phyloP scores from a whole-genome alignment of 2,888 invertebrate genomes.

The Caenorhabditis virilis region DNA sequence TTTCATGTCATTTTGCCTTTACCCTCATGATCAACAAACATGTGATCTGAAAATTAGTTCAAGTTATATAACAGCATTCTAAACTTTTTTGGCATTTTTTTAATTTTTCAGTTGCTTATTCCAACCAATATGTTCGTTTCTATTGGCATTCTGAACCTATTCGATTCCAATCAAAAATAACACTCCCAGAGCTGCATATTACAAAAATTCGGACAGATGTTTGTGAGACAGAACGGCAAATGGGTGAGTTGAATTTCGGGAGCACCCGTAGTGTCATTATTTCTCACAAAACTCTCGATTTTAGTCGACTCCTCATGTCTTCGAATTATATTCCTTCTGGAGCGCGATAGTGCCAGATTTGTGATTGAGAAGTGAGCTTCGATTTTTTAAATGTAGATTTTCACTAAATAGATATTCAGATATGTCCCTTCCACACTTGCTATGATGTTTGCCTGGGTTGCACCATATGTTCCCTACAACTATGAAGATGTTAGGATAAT shows the following conservation, averaged over 20 bases:
- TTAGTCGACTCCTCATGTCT: constrained; percentile 65
- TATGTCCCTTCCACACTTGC: constrained; percentile 57
- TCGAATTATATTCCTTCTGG: constrained; percentile 55
- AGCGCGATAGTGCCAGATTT: constrained; percentile 63
- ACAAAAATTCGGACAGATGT: constrained; percentile 49
- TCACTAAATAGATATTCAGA: too few species aligned
- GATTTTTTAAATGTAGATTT: too few species aligned
- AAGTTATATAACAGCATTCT: constrained; percentile 36
- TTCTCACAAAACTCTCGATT: too few species aligned
- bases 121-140: constrained; percentile 58
- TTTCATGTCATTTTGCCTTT: constrained; percentile 66
- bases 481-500: constrained; percentile 68
- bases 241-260: too few species aligned
- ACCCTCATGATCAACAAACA: constrained; percentile 65
- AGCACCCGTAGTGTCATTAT: too few species aligned
- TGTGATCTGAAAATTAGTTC: constrained; percentile 63
- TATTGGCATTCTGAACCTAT: constrained; percentile 59
- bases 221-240: constrained; percentile 61
- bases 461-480: constrained; percentile 66
- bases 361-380: constrained; percentile 68
- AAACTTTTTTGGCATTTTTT: neutral
- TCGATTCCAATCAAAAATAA: constrained; percentile 45
- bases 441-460: constrained; percentile 66
- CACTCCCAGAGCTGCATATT: constrained; percentile 62
- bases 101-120: constrained; percentile 60